Conservation (phyloP, 2,888 invertebrate species). For the Drosophila austrosaltans region DNA sequence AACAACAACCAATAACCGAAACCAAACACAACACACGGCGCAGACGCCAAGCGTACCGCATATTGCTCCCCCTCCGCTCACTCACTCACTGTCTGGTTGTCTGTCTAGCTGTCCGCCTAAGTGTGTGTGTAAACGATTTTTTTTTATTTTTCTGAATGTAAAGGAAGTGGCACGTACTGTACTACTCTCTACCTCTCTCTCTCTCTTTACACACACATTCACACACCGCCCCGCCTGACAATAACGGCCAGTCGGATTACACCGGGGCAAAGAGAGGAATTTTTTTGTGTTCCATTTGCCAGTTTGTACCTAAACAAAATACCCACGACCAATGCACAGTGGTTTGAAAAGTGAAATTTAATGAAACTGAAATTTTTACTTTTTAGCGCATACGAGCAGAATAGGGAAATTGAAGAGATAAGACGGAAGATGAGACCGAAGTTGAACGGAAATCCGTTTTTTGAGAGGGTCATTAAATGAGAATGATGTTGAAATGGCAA, state of each 20-base stretch:
- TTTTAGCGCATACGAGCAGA: conserved; percentile 1
- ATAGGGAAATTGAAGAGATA: conserved; percentile 4
- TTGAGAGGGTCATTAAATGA: conserved; percentile 6
- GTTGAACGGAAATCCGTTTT: conserved; percentile 22
- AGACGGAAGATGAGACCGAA: conserved; percentile 25
- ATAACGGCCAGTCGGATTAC: conserved; percentile 49
- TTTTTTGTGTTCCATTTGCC: conserved; percentile 40
- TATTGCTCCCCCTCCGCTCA: conserved; percentile 19
- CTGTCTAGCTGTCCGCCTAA: conserved; percentile 34
- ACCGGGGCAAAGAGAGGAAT: conserved; percentile 42
- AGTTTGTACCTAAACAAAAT: conserved; percentile 39
- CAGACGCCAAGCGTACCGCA: conserved; percentile 65
- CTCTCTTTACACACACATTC: conserved; percentile 33
- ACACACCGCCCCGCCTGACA: conserved; percentile 56
- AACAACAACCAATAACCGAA: conserved; percentile 60
- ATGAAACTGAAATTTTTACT: conserved; percentile 26
- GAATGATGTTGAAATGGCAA: not conserved
- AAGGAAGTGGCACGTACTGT: conserved; percentile 79
- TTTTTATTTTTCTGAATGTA: conserved; percentile 78
- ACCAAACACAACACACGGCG: conserved; percentile 56
- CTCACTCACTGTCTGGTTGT: conserved; percentile 44
- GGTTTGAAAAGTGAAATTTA: conserved; percentile 36
- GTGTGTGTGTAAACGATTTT: conserved; percentile 62
- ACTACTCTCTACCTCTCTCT: conserved; percentile 42
- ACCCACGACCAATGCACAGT: conserved; percentile 39